Conservation (phyloP, 2,113 vertebrate species). For the Aphelocoma coerulescens region DNA sequence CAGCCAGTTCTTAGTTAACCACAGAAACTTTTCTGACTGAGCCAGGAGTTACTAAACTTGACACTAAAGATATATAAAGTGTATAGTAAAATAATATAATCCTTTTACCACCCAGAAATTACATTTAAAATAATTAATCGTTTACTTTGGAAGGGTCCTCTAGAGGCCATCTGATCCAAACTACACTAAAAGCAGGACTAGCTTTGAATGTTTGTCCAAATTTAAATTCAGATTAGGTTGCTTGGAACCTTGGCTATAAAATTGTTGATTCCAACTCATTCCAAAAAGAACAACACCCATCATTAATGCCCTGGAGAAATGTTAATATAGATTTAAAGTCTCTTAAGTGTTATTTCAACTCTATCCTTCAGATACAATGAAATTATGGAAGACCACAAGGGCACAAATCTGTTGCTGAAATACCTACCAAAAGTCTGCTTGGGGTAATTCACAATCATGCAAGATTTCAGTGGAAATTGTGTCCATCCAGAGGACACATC, state of each 20-base stretch:
- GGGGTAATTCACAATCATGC: accelerated
- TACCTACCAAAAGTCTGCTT: not conserved
- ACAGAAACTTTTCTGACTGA: not conserved
- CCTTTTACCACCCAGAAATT: not conserved
- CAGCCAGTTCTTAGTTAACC: not conserved
- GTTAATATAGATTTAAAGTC: not conserved
- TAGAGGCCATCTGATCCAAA: not conserved
- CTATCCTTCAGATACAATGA: not conserved
- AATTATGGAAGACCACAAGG: not conserved
- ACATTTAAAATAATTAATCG: not conserved
- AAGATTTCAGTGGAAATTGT: not conserved
- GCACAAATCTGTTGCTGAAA: not conserved
- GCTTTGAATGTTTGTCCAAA: not conserved
- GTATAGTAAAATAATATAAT: not conserved
- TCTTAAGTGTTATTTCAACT: not conserved
- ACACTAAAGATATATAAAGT: not conserved
- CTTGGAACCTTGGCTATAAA: not conserved
- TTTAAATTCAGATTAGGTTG: not conserved
- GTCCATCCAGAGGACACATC: not conserved
- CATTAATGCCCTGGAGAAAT: not conserved
- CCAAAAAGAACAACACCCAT: not conserved
- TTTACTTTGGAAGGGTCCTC: not conserved
- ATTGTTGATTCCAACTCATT: not conserved
- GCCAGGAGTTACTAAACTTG: not conserved
- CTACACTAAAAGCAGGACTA: not conserved